phyloP scores from a whole-genome alignment of 1,140 invertebrate species.

The Scaptomyza graminum region DNA sequence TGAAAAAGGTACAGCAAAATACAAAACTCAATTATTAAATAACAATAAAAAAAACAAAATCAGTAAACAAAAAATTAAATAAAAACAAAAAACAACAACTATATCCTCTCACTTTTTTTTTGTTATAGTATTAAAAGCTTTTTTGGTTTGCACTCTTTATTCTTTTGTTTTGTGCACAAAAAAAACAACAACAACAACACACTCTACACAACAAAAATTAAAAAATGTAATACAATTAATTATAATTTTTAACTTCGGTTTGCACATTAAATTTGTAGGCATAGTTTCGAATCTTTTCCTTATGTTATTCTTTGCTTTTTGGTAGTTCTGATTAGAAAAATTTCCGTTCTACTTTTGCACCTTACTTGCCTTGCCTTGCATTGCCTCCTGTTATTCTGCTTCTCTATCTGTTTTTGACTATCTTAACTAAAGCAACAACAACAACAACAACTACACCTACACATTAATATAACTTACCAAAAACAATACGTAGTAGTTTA shows the following conservation, averaged over 20 bases:
- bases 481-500: constrained; percentile 21
- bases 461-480: constrained; percentile 14
- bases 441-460: constrained; percentile 19
- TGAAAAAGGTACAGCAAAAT: constrained; percentile 71
- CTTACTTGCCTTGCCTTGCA: constrained; percentile 1
- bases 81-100: constrained; percentile 26
- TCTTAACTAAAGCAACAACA: constrained; percentile 20
- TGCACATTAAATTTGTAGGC: constrained; percentile 36
- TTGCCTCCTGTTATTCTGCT: constrained; percentile 15
- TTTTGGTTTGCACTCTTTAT: constrained; percentile 69
- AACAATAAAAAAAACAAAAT: constrained; percentile 56
- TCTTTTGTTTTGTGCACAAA: constrained; percentile 59
- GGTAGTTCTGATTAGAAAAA: constrained; percentile 16
- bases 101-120: constrained; percentile 21
- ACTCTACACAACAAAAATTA: constrained; percentile 23
- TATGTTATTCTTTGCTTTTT: constrained; percentile 31
- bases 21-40: constrained; percentile 11
- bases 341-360: constrained; percentile 26
- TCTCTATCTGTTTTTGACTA: constrained; percentile 16
- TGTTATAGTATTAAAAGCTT: constrained; percentile 11
- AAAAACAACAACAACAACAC: constrained; percentile 46
- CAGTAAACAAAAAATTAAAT: constrained; percentile 32
- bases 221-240: constrained; percentile 42
- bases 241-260: constrained; percentile 40
- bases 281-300: constrained; percentile 35